Percentiles rank a stretch among this genome's conserved stretches.
Evolutionary conservation across 2,888 invertebrate genomes (phyloP).

Genomic region (Caprella mutica): DNA sequence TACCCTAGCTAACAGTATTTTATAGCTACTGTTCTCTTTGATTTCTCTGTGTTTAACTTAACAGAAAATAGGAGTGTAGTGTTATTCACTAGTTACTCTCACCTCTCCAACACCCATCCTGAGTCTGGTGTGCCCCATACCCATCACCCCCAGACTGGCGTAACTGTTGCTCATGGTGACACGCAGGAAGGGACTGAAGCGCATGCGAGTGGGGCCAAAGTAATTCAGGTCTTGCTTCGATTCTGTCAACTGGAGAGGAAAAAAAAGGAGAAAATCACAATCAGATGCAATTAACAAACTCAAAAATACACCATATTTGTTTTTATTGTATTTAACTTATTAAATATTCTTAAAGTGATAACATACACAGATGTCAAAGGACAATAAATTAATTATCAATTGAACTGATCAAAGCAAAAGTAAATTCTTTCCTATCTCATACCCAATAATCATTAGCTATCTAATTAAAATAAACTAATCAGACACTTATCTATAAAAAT

Average conservation of each 20-base stretch:
- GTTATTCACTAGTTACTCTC: background rate
- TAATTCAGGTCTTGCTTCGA: conserved; percentile 28
- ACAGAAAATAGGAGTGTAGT: background rate
- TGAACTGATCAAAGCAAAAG: no score
- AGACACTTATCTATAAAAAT: no score
- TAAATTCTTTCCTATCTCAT: no score
- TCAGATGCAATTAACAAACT: no score
- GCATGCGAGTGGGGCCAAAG: conserved; percentile 29
- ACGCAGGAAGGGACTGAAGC: conserved; percentile 34
- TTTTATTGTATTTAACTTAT: no score
- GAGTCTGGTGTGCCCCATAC: conserved; percentile 55
- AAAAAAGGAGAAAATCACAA: background rate
- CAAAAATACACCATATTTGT: no score
- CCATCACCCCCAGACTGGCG: conserved; percentile 52
- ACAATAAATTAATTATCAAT: no score
- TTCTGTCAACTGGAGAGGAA: conserved; percentile 21
- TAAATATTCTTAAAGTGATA: no score
- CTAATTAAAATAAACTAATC: no score
- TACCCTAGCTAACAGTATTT: no score
- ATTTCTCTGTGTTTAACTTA: background rate
- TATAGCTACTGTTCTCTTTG: background rate
- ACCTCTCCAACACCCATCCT: conserved; percentile 49
- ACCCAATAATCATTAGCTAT: no score
- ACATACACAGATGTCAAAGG: no score
- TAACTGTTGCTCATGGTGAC: conserved; percentile 38